Evolutionary conservation across 2,797 vertebrate genomes (phyloP), one percentile per base, ranked within the genome.

Genomic region (Aotus griseimembra): DNA sequence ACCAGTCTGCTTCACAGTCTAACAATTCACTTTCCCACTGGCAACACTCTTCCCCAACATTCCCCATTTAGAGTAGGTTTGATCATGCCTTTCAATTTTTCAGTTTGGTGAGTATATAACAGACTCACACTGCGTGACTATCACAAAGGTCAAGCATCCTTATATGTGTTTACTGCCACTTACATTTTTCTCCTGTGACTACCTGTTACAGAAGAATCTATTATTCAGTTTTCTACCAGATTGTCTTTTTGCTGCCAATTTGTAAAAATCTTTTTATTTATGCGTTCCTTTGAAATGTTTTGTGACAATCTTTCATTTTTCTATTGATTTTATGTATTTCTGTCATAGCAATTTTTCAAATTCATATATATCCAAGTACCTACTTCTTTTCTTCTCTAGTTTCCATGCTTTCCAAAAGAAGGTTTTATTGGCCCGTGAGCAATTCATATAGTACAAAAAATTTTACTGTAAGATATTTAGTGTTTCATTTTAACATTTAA

Each of bases 401-500:
- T 58, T 79, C 8, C 33, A 76, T 48, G 10, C 55, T 79, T 33
- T 86, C 46, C 50, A 57, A 48, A 44, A 89, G 94, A 70, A 85
- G 14, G 36, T 80, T 19, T 64, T 72, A 50, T 72, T 48, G 7
- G 57, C 28, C 13, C 12, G 48, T 0, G 61, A 14, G 13, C 58
- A 91, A 13, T n/a, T 85, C 28, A 61, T 44, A 87, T 4, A 81
- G 17, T 75, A 64, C 39, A 80, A 46, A 14, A 70, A 76, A 76
- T 46, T 83, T 36, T 87, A 57, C 36, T 92, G 17, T 81, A 93
- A 64, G 64, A 79, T 50, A 70, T 17, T 58, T 72, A 77, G 2
- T 67, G 30, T 61, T 84, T 90, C 36, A 61, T 82, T 77, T 80
- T 79, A 96, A 82, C 50, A 96, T 30, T 76, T 67, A 48, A 82